Conservation (phyloP, 2,888 invertebrate species). For the Aleiodes testaceus region DNA sequence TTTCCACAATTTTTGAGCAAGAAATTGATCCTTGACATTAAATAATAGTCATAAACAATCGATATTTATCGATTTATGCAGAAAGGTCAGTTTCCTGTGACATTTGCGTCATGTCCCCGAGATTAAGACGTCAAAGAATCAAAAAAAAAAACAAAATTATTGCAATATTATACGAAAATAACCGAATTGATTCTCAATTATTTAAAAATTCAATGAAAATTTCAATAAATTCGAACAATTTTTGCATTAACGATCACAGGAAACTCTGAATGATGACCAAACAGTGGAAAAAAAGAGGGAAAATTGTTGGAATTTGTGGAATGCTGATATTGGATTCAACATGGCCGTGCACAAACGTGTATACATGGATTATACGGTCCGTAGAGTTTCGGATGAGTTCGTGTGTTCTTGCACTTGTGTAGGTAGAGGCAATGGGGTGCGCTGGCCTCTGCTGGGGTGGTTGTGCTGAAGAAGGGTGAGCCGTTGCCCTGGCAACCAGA, state of each 20-base stretch:
- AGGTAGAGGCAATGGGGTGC: conserved; percentile 47
- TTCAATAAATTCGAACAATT: background rate
- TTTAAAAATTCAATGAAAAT: too few relatives aligned
- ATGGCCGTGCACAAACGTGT: conserved; percentile 66
- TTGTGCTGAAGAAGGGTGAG: conserved; percentile 64
- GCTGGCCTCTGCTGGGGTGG: conserved; percentile 54
- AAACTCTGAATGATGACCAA: conserved; percentile 53
- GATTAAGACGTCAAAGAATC: too few relatives aligned
- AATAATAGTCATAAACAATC: too few relatives aligned
- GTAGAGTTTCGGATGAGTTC: background rate
- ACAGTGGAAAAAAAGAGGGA: conserved; percentile 33
- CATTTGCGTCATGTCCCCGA: too few relatives aligned
- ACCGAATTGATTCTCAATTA: too few relatives aligned
- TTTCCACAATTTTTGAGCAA: too few relatives aligned
- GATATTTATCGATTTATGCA: too few relatives aligned
- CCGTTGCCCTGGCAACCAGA: conserved; percentile 64
- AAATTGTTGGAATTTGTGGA: conserved; percentile 66
- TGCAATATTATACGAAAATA: too few relatives aligned
- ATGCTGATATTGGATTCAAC: conserved; percentile 73
- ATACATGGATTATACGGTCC: conserved; percentile 37
- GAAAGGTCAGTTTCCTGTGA: too few relatives aligned
- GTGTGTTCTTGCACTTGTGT: conserved; percentile 42
- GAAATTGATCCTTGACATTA: too few relatives aligned
- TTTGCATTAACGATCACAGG: conserved; percentile 53
- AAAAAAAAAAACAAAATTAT: too few relatives aligned